Conservation (phyloP, 2,797 vertebrate species). For the Clarias laeviceps region DNA sequence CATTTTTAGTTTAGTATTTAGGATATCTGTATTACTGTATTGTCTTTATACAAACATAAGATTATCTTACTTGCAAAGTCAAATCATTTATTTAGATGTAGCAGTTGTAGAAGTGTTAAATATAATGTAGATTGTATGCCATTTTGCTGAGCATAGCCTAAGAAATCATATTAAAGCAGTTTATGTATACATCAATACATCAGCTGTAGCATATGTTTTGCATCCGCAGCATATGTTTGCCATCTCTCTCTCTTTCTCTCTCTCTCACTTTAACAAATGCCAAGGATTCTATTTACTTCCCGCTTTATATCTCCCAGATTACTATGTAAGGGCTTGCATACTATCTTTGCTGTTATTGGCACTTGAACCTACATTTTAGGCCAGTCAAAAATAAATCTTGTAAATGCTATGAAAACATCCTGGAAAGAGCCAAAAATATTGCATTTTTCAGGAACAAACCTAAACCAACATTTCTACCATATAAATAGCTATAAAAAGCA, state of each 20-base stretch:
- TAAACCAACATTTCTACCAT: not conserved
- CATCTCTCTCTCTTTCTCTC: not conserved
- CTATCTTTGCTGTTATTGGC: slow-evolving; percentile 22
- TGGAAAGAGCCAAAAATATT: not conserved
- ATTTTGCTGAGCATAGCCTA: not conserved
- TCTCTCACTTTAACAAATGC: slow-evolving; percentile 17
- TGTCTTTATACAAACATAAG: not conserved
- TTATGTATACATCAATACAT: not conserved
- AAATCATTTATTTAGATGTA: not conserved
- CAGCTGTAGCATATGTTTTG: not conserved
- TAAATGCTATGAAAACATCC: not conserved
- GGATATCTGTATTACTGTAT: not conserved
- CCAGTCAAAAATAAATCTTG: slow-evolving; percentile 16
- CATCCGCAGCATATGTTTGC: not conserved
- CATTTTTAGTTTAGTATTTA: not conserved
- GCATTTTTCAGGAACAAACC: not conserved
- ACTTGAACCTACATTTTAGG: not conserved
- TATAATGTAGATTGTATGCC: not conserved
- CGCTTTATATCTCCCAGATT: not conserved
- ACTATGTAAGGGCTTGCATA: slow-evolving; percentile 9
- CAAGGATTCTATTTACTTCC: not conserved
- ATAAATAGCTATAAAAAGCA: slow-evolving; percentile 1
- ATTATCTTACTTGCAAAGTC: not conserved
- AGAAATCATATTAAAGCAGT: not conserved
- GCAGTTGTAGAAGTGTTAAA: not conserved